Conservation (phyloP, 2,888 invertebrate species). For the Phengaris alcon region DNA sequence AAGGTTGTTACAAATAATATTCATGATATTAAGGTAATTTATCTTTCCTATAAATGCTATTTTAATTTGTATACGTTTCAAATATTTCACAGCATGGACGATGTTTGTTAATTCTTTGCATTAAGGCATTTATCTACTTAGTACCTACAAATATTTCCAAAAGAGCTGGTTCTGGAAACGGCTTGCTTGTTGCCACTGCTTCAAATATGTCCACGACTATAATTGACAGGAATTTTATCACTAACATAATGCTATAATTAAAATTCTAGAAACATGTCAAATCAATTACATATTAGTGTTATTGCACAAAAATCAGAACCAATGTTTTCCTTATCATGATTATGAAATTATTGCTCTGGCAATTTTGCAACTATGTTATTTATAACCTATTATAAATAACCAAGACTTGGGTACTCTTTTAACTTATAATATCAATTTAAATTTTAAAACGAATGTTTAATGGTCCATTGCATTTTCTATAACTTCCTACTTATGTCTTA, state of each 20-base stretch:
- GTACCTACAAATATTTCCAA: too few species aligned
- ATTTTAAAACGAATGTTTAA: background rate
- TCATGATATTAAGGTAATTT: too few species aligned
- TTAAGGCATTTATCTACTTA: too few species aligned
- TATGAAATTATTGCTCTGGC: background rate
- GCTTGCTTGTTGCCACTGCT: too few species aligned
- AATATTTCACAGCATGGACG: too few species aligned
- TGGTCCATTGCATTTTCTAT: background rate
- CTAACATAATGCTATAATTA: too few species aligned
- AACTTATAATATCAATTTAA: background rate
- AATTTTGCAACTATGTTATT: background rate
- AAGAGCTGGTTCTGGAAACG: too few species aligned
- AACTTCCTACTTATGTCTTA: constrained; percentile 6
- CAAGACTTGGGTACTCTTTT: background rate
- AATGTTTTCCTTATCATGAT: background rate
- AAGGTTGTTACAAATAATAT: background rate
- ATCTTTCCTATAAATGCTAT: background rate
- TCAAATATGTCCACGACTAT: too few species aligned
- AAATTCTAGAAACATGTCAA: too few species aligned
- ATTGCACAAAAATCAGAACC: background rate
- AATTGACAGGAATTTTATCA: too few species aligned
- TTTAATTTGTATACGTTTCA: too few species aligned
- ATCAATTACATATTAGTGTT: background rate
- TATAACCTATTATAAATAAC: background rate
- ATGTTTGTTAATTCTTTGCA: too few species aligned